Evolutionary conservation across 2,113 vertebrate species (phyloP).

Genomic region (Platanista minor): DNA sequence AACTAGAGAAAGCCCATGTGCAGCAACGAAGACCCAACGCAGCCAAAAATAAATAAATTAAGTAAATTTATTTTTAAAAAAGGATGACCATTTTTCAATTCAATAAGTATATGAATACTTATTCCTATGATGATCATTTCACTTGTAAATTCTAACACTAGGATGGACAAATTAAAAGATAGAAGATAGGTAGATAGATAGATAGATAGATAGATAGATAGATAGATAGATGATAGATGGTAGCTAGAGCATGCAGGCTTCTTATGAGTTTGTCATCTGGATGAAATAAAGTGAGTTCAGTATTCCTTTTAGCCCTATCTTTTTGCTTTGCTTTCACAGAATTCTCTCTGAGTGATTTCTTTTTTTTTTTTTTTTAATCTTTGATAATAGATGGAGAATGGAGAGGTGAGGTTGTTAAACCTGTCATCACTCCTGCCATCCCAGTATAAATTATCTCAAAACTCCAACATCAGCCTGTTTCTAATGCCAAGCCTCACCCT

Average conservation of each 20-base stretch:
- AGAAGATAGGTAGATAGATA: background rate
- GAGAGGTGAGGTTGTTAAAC: background rate
- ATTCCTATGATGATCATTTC: background rate
- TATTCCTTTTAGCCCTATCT: background rate
- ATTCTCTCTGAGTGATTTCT: background rate
- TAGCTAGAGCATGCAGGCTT: background rate
- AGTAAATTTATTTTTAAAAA: background rate
- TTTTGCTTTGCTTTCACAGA: background rate
- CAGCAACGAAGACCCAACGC: no score
- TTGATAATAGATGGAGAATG: background rate
- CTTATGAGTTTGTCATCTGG: background rate
- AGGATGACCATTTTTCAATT: background rate
- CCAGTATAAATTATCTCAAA: background rate
- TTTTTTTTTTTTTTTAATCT: background rate
- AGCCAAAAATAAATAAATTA: no score
- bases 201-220: background rate
- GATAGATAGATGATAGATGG: no score
- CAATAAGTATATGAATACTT: background rate
- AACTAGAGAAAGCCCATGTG: no score
- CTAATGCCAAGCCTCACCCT: no score
- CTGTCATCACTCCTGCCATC: background rate
- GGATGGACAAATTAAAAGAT: background rate
- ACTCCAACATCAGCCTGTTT: background rate
- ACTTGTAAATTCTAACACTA: background rate
- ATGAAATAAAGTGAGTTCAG: background rate